Conservation (phyloP, 1,140 invertebrate species). For the Neuroterus valhalla region DNA sequence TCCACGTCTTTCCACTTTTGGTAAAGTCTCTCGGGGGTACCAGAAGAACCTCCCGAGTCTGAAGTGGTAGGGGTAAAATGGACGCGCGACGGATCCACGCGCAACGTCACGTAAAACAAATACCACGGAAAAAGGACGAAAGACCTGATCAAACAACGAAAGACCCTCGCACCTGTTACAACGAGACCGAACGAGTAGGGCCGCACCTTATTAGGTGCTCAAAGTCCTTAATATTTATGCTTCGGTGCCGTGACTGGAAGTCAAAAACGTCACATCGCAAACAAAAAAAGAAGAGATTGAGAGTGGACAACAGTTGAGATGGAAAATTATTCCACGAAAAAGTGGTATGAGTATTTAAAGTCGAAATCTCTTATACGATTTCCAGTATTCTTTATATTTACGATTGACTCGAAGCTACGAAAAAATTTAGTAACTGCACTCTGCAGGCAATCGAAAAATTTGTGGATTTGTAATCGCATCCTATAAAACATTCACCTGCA, state of each 20-base stretch:
- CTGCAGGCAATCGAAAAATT: not conserved
- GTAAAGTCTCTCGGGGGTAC: not conserved
- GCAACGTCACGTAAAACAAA: constrained; percentile 27
- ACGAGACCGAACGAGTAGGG: constrained; percentile 9
- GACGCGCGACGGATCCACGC: constrained; percentile 14
- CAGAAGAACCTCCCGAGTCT: not conserved
- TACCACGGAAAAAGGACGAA: constrained; percentile 22
- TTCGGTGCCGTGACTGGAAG: constrained; percentile 23
- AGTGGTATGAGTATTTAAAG: constrained; percentile 8
- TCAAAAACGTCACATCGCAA: constrained; percentile 5
- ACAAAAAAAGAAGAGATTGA: not conserved
- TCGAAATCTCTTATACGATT: constrained; percentile 20
- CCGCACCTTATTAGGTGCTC: constrained; percentile 28
- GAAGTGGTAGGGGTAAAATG: constrained; percentile 4
- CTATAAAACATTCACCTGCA: constrained; percentile 3
- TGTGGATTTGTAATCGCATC: constrained; percentile 6
- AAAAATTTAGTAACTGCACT: not conserved
- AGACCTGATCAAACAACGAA: constrained; percentile 13
- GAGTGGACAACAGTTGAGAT: constrained; percentile 3
- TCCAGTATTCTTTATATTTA: constrained; percentile 8
- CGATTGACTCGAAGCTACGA: not conserved
- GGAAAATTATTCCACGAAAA: constrained; percentile 28
- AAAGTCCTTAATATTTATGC: constrained; percentile 16
- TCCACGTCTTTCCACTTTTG: constrained; percentile 9
- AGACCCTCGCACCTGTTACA: constrained; percentile 25